Evolutionary conservation across 2,797 vertebrate genomes (phyloP), one percentile per base, ranked within the genome.

Genomic region (Anguilla pacifica): DNA sequence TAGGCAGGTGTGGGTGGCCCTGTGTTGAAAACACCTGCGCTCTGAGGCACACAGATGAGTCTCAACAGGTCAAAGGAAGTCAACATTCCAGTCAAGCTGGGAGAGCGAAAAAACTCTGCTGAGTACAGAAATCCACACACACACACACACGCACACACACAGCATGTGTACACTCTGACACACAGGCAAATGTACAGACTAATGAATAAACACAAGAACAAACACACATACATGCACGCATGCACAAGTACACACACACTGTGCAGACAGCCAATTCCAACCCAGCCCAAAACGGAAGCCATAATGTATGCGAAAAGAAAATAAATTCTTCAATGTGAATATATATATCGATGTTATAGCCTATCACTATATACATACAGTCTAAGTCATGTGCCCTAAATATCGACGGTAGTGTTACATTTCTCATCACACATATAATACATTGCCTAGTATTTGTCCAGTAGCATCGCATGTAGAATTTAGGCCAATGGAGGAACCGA

Each of bases 41-140:
- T 87, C 89, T 46, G 19, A 90, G 93, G 92, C 90, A 91, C 90
- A 91, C 88, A 92, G 92, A 94, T 93, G 89, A 93, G 93, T 94
- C 93, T 94, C 89, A 91, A 93, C 93, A 94, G 92, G 93, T 93
- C 91, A 91, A 90, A 91, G 92, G 92, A 93, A 92, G 91, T 90
- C 90, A 88, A 92, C 90, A 93, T 93, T 92, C 90, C 91, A 93
- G 89, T 90, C 89, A 85, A 90, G 90, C 89, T 90, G 86, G 67
- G 90, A 31, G 46, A 84, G 83, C 89, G 86, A 86, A 55, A 86
- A 55, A 88, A 83, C 88, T 86, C 86, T 86, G 85, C 85, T 79
- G 86, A 87, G 85, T 86, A 79, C 86, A 89, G 51, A 90, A 51
- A 88, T 84, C 51, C 88, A 57, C 53, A 1, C 13, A 43, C 55